Base-by-base conservation (phyloP, 1,140 invertebrate genomes). In the Carcinoscorpius rotundicauda region DNA sequence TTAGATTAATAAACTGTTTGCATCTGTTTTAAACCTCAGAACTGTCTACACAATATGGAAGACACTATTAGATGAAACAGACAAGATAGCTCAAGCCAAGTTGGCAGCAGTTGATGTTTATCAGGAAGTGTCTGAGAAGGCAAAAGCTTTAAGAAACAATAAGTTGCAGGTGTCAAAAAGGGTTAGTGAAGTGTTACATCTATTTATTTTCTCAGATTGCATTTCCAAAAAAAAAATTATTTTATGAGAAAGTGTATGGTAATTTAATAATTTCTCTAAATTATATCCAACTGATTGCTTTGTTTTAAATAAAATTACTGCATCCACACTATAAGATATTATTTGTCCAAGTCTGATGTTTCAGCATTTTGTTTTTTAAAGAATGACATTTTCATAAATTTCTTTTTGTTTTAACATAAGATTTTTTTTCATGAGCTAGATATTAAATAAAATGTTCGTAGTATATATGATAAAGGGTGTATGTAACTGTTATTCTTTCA, bases 41-140 rank as follows among this genome's bases (percentile, higher is more conserved):
- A 96, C 96, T 73, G 93, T 96, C 83, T 93, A 91, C 87, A 92
- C 88, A 70, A 91, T 97, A 10, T 97, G 94, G 94, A 82, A 90
- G 69, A 91, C 89, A 0, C 88, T 97, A 0, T 78, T 97, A 67
- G 93, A 97, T 76, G 93, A 97, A 77, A 94, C 94, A 73, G 93
- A 97, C 73, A 93, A 93, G 74, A 78, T 96, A 70, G 91, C 91
- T 2, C 85, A 91, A 68, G 90, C 91, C 4, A 81, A 92, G 51
- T 78, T 97, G 48, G 90, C 92, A 1, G 93, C 93, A 5, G 88
- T 94, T 10, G 92, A 97, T 79, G 87, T 95, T 29, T 94, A 94
- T 76, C 88, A 93, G 74, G 88, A 93, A 76, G 91, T 96, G 67
- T 89, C 91, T 8, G 93, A 97, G 72, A 91, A 95, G 73, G 86